A percentile compares a stretch with the other conserved stretches of the same genome.
These are phyloP conservation scores for Proisotoma minuta DNA, from an alignment of 2,888 invertebrate genomes.

Conservation along the genomic window DNA sequence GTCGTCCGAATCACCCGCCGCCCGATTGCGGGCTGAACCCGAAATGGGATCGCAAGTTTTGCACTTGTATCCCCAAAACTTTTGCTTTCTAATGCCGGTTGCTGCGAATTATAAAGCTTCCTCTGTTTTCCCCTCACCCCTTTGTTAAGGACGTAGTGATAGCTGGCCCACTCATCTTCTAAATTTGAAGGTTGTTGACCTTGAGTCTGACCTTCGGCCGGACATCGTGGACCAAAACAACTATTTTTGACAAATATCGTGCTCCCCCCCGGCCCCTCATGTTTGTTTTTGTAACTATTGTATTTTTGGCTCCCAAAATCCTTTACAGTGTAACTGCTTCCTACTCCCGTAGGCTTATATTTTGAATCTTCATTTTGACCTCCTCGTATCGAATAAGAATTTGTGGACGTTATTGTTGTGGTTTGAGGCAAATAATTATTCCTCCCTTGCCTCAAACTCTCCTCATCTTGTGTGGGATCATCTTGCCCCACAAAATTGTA, in stretches of 20 bases:
- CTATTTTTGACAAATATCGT: slow-evolving; percentile 30
- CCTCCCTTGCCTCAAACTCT: slow-evolving; percentile 1
- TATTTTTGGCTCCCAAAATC: not conserved
- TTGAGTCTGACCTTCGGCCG: not conserved
- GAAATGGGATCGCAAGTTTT: slow-evolving; percentile 11
- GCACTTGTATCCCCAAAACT: slow-evolving; percentile 3
- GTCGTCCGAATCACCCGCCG: slow-evolving; percentile 20
- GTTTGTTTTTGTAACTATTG: not conserved
- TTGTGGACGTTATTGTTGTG: slow-evolving; percentile 20
- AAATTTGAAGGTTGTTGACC: not conserved
- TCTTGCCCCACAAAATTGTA: slow-evolving; percentile 13
- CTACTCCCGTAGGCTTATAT: slow-evolving; percentile 21
- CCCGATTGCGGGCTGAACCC: slow-evolving; percentile 11
- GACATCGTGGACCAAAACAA: slow-evolving; percentile 36
- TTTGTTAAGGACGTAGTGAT: slow-evolving; percentile 30
- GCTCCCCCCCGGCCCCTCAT: slow-evolving; percentile 11
- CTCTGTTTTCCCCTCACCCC: slow-evolving; percentile 16
- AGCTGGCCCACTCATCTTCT: slow-evolving; percentile 34
- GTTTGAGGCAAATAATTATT: not conserved
- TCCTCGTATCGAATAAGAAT: slow-evolving; percentile 31
- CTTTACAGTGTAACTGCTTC: slow-evolving; percentile 10
- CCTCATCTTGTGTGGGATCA: not conserved
- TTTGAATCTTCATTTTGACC: slow-evolving; percentile 22
- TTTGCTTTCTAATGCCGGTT: no score
- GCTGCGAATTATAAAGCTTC: not conserved